Evolutionary conservation across 2,888 invertebrate genomes (phyloP).

Genomic region (Caenorhabditis virilis): DNA sequence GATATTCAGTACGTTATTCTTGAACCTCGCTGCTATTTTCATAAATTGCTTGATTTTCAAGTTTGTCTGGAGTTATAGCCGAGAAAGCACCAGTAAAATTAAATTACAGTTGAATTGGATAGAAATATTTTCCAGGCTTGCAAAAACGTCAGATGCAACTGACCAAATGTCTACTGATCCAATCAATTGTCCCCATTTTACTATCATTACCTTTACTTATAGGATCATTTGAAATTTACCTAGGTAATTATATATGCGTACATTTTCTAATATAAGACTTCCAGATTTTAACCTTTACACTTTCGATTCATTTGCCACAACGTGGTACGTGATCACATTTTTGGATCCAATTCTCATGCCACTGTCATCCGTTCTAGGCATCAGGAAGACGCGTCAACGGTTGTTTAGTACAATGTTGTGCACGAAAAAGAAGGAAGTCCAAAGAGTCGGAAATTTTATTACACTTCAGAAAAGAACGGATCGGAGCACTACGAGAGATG

Average conservation of each 20-base stretch:
- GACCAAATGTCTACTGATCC: slow-evolving; percentile 25
- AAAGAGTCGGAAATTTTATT: too few species aligned
- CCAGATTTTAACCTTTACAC: slow-evolving; percentile 7
- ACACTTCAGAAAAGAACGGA: too few species aligned
- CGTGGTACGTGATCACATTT: slow-evolving; percentile 35
- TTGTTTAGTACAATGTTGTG: slow-evolving; percentile 9
- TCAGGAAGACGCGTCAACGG: slow-evolving; percentile 14
- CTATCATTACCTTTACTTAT: slow-evolving; percentile 24
- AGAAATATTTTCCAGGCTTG: slow-evolving; percentile 17
- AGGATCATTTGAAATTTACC: slow-evolving; percentile 28
- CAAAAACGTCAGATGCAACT: slow-evolving; percentile 25
- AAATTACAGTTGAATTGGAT: too few species aligned
- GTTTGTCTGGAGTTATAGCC: slow-evolving; percentile 24
- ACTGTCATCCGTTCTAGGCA: slow-evolving; percentile 25
- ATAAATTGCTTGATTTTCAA: slow-evolving; percentile 27
- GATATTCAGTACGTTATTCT: slow-evolving; percentile 24
- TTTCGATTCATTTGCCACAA: slow-evolving; percentile 17
- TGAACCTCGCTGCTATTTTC: slow-evolving; percentile 24
- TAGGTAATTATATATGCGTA: slow-evolving; percentile 20
- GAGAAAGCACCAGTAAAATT: slow-evolving; percentile 20
- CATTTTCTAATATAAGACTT: background rate
- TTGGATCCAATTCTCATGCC: slow-evolving; percentile 32
- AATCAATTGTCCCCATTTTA: slow-evolving; percentile 24
- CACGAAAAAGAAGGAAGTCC: slow-evolving; percentile 2
- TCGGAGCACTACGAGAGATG: too few species aligned